A percentile compares a stretch with the other conserved stretches of the same genome.
Conservation (phyloP, 2,888 invertebrate genomes). For the Cyclophora punctaria region DNA sequence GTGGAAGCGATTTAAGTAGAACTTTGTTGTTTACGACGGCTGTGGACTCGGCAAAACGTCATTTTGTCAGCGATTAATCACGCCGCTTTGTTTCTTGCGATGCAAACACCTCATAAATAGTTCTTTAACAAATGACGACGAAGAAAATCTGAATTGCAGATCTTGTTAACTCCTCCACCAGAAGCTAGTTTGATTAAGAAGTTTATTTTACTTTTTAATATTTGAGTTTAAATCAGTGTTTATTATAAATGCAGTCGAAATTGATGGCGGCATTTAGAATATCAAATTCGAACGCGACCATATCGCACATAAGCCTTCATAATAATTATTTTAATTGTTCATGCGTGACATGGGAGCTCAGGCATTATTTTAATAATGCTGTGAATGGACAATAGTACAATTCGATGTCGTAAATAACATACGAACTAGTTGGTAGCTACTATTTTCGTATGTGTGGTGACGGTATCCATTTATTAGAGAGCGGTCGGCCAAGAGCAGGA, state of each 20-base stretch:
- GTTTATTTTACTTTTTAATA: too few species aligned
- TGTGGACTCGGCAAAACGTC: conserved; percentile 37
- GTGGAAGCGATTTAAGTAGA: conserved; percentile 47
- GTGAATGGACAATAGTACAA: too few species aligned
- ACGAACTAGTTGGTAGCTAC: conserved; percentile 3
- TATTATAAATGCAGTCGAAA: too few species aligned
- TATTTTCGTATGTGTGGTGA: conserved; percentile 24
- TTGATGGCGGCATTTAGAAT: too few species aligned
- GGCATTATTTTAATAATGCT: too few species aligned
- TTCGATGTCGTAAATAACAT: too few species aligned
- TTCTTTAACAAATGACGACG: conserved; percentile 28
- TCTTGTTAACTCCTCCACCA: conserved; percentile 10
- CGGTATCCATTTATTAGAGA: conserved; percentile 9
- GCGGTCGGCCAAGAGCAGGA: conserved; percentile 29
- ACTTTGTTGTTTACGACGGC: conserved; percentile 48
- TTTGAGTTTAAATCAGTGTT: too few species aligned
- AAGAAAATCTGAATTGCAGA: conserved; percentile 12
- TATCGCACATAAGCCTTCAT: too few species aligned
- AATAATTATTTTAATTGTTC: too few species aligned
- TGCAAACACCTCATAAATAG: conserved; percentile 46
- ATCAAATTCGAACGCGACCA: too few species aligned
- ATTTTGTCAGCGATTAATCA: conserved; percentile 49
- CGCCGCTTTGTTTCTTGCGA: conserved; percentile 36
- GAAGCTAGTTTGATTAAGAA: too few species aligned
- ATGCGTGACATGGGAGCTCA: too few species aligned